A percentile compares a stretch with the other conserved stretches of the same genome.
phyloP scores from a whole-genome alignment of 1,140 invertebrate genomes.

The Metaphire vulgaris region DNA sequence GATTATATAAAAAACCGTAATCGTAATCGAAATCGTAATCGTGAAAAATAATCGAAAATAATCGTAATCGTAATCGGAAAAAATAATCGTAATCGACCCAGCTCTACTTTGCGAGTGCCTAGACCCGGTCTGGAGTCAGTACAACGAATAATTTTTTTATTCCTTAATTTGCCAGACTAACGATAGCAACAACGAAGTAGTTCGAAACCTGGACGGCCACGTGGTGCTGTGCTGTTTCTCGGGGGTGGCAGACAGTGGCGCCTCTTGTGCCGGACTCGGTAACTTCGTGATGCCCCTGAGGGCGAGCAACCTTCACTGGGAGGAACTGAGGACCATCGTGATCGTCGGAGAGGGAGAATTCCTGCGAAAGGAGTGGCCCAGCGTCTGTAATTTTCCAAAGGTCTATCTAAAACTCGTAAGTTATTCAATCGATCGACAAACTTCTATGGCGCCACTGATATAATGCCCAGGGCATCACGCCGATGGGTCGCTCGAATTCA shows the following conservation, averaged over 20 bases:
- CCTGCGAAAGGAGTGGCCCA: conserved; percentile 91
- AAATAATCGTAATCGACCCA: too few relatives aligned
- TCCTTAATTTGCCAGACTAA: too few relatives aligned
- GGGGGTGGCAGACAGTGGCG: conserved; percentile 58
- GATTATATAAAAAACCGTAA: too few relatives aligned
- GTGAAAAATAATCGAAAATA: too few relatives aligned
- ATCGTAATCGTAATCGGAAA: too few relatives aligned
- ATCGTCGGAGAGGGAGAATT: conserved; percentile 96
- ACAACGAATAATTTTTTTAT: too few relatives aligned
- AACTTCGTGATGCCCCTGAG: conserved; percentile 40
- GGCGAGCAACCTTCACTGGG: conserved; percentile 96
- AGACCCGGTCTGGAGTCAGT: too few relatives aligned
- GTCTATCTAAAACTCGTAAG: conserved; percentile 18
- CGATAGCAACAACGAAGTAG: neutral
- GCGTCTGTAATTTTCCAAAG: conserved; percentile 57
- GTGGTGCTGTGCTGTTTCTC: conserved; percentile 95
- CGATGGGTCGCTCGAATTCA: too few relatives aligned
- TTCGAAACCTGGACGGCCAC: conserved; percentile 54
- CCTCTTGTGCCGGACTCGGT: conserved; percentile 71
- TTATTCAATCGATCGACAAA: neutral
- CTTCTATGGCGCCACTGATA: too few relatives aligned
- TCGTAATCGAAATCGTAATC: too few relatives aligned
- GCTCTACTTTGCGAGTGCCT: too few relatives aligned
- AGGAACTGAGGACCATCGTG: conserved; percentile 96
- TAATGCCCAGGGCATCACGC: too few relatives aligned